phyloP scores from a whole-genome alignment of 2,797 vertebrate species.

The Cryptoprocta ferox region DNA sequence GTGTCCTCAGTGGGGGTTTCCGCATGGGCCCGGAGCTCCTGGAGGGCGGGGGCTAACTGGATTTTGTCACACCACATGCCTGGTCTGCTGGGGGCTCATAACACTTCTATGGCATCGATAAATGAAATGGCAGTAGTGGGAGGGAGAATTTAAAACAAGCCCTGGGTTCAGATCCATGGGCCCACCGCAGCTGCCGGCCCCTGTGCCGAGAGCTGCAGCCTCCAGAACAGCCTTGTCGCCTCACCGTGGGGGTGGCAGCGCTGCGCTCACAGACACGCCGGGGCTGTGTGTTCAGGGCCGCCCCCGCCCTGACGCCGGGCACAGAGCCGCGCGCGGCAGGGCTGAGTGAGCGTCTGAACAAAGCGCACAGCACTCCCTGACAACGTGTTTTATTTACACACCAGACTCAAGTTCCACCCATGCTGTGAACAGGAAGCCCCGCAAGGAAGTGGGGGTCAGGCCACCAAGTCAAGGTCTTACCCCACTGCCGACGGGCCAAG shows the following conservation, averaged over 20 bases:
- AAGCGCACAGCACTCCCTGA: background rate
- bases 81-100: background rate
- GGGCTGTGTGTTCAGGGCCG: background rate
- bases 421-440: background rate
- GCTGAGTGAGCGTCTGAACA: background rate
- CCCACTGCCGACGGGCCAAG: accelerated
- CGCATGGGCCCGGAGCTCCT: background rate
- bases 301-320: background rate
- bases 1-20: accelerated
- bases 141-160: background rate
- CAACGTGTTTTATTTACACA: background rate
- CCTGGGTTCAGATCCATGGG: background rate
- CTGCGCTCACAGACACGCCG: too few species aligned
- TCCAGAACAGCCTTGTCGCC: accelerated
- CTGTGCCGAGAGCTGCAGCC: background rate
- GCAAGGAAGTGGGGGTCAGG: background rate
- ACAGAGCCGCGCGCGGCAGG: accelerated
- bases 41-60: background rate
- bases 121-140: background rate
- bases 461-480: background rate
- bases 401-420: background rate
- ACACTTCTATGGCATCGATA: background rate
- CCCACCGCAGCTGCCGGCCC: background rate
- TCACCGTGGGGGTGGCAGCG: accelerated
- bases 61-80: background rate